Conservation (phyloP, 2,113 vertebrate genomes). For the Ceyx melanurus region DNA sequence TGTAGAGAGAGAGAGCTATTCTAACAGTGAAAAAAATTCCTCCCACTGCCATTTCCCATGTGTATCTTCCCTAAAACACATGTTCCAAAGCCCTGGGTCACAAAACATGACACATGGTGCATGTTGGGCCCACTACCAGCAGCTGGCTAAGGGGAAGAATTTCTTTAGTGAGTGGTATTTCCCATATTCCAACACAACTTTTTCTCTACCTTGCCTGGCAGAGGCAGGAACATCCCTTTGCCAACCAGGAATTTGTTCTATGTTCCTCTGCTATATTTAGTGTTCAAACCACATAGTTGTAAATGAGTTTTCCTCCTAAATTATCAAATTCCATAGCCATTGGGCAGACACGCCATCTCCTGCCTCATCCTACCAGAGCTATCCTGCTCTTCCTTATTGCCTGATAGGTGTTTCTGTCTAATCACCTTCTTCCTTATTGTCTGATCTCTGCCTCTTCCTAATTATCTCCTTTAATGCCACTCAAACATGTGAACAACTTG, state of each 20-base stretch:
- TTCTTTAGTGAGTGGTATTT: neutral
- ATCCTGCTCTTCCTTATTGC: slow-evolving; percentile 40
- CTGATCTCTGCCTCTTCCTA: neutral
- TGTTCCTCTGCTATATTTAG: neutral
- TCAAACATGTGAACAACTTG: neutral
- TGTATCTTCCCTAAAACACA: neutral
- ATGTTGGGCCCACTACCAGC: neutral
- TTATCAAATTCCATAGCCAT: slow-evolving; percentile 6
- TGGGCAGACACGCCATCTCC: neutral
- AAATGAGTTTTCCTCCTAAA: neutral
- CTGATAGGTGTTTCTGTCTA: neutral
- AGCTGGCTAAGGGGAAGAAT: neutral
- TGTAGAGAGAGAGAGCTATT: neutral
- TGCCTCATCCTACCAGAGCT: neutral
- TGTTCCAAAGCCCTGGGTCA: neutral
- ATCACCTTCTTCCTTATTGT: slow-evolving; percentile 27
- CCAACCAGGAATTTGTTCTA: neutral
- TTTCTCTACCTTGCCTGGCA: neutral
- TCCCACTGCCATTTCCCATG: neutral
- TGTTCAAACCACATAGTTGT: neutral
- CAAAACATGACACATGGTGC: neutral
- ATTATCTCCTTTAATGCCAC: neutral
- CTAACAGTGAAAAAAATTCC: neutral
- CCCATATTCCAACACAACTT: neutral
- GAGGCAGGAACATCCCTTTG: neutral